Conservation (phyloP, 2,888 invertebrate genomes). For the Drosophila nr. perissopoda region DNA sequence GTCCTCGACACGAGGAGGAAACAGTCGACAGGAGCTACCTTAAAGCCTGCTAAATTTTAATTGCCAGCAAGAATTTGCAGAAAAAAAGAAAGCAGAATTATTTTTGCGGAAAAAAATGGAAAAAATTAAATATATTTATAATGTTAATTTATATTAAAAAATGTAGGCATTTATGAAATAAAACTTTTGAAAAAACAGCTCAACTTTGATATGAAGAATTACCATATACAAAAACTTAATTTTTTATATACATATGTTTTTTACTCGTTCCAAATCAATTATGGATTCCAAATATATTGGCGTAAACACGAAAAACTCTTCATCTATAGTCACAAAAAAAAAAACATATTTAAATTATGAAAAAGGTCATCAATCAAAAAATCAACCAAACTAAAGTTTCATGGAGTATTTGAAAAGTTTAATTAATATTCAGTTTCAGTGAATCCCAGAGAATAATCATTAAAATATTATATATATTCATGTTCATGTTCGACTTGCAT, state of each 20-base stretch:
- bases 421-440: not conserved
- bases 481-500: not conserved
- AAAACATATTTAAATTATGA: not conserved
- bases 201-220: not conserved
- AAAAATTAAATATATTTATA: not conserved
- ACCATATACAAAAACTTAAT: not conserved
- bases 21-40: constrained; percentile 43
- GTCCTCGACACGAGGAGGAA: constrained; percentile 20
- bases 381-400: not conserved
- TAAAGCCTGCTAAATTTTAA: constrained; percentile 77
- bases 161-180: not conserved
- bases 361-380: not conserved
- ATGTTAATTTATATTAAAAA: not conserved
- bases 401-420: not conserved
- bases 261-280: not conserved
- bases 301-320: not conserved
- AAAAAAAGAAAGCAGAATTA: constrained; percentile 6
- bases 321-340: not conserved
- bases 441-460: not conserved
- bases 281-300: not conserved
- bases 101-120: fast-evolving
- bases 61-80: constrained; percentile 60
- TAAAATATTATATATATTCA: too few species aligned
- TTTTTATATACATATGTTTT: not conserved
- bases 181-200: not conserved